Base-by-base conservation (phyloP, 2,888 invertebrate genomes). In the Apeira syringaria region DNA sequence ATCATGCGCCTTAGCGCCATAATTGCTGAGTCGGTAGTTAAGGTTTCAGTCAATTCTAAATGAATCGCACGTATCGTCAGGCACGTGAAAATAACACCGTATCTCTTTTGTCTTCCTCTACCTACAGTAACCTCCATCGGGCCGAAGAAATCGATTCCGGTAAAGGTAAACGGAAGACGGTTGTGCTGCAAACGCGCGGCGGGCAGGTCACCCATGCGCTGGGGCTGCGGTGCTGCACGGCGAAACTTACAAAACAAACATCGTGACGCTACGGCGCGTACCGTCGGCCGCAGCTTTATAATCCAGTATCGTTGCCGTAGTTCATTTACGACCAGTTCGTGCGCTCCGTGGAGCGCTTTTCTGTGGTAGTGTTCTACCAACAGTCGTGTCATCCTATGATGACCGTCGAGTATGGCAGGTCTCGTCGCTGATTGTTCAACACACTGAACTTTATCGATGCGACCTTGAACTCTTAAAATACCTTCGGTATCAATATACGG, bases 271-370 rank as follows among this genome's bases (percentile, higher is more conserved):
- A 25, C 25, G 3, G 2, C 3, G 2, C 5, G 2, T 20, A 60
- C 50, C 1, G 50, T 48, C 2, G 55, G 38, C 18, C 59, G 40
- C 3, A 59, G 8, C 12, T 25, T 28, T n/a, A 57, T n/a, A 0
- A 61, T 10, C 56, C 56, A 59, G 12, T 58, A 61, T 25, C 37
- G 44, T 30, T 59, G 56, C 9, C 43, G 40, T 18, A 61, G 17
- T 5, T 59, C 49, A 18, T 61, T 59, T 0, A 59, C 38, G 0
- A 56, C 53, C 8, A 29, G 43, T 11, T 55, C 59, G 5, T 56
- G 40, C 27, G 18, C 28, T 5, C 38, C 43, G 17, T 58, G 57
- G 2, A 28, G 37, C 2, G 46, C 41, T 2, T 20, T 36, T 1
- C 12, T 12, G 27, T 59, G 59, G 10, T 56, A 56, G 9, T 50